These are phyloP conservation scores for Notarius lentiginosus DNA, from an alignment of 2,113 vertebrate genomes.

Conservation along the genomic window DNA sequence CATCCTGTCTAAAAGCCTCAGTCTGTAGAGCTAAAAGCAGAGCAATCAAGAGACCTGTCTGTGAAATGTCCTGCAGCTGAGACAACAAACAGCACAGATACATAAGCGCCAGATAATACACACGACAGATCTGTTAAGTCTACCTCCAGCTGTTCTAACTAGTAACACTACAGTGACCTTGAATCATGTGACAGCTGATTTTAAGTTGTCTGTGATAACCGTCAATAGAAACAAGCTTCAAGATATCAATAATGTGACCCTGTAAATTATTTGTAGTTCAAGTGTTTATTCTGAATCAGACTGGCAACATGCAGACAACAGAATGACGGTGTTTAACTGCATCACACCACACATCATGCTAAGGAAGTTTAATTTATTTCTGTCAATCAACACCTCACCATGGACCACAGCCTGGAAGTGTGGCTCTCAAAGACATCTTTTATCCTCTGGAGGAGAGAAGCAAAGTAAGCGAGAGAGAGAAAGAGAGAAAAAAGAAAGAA, in stretches of 20 bases:
- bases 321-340: background rate
- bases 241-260: background rate
- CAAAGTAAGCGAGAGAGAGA: slow-evolving; percentile 11
- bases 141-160: slow-evolving; percentile 38
- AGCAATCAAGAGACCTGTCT: slow-evolving; percentile 35
- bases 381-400: slow-evolving; percentile 58
- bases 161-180: slow-evolving; percentile 37
- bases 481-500: background rate
- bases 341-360: slow-evolving; percentile 48
- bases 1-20: slow-evolving; percentile 39
- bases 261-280: background rate
- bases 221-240: background rate
- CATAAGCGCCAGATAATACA: slow-evolving; percentile 38
- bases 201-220: background rate
- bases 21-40: slow-evolving; percentile 38
- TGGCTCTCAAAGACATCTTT: slow-evolving; percentile 57
- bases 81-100: slow-evolving; percentile 60
- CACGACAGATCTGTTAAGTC: slow-evolving; percentile 40
- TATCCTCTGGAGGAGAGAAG: slow-evolving; percentile 37
- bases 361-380: slow-evolving; percentile 66
- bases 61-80: slow-evolving; percentile 55
- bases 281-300: slow-evolving; percentile 1
- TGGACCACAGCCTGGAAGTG: slow-evolving; percentile 56
- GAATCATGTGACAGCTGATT: slow-evolving; percentile 6
- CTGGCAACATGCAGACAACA: slow-evolving; percentile 21